Percentiles rank a stretch among this genome's conserved stretches.
These are phyloP conservation scores for Agrotis clavis DNA, from an alignment of 2,888 invertebrate genomes.

Conservation along the genomic window DNA sequence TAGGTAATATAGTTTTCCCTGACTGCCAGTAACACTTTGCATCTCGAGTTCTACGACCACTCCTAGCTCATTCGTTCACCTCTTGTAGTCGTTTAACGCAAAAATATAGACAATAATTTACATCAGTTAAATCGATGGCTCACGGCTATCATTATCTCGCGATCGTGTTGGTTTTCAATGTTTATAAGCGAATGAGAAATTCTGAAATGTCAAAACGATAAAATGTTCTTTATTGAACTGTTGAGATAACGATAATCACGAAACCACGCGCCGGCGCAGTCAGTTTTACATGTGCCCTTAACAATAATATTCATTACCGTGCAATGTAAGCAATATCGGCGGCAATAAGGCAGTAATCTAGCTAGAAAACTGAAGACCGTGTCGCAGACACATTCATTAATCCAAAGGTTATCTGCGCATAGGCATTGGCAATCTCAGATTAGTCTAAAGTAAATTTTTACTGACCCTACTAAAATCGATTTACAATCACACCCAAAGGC, in stretches of 20 bases:
- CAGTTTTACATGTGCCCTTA: slow-evolving; percentile 54
- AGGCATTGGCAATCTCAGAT: slow-evolving; percentile 3
- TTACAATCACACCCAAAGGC: background rate
- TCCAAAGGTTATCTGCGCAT: background rate
- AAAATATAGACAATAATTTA: slow-evolving; percentile 59
- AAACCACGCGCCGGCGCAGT: slow-evolving; percentile 39
- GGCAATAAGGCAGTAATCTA: slow-evolving; percentile 19
- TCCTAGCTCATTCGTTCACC: slow-evolving; percentile 26
- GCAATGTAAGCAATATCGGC: slow-evolving; percentile 44
- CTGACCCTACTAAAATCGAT: background rate
- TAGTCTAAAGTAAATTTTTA: background rate
- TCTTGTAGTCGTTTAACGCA: slow-evolving; percentile 44
- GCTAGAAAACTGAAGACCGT: slow-evolving; percentile 12
- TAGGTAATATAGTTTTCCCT: slow-evolving; percentile 4
- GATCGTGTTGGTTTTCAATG: slow-evolving; percentile 55
- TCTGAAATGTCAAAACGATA: slow-evolving; percentile 66
- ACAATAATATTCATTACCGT: slow-evolving; percentile 62
- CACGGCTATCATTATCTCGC: slow-evolving; percentile 58
- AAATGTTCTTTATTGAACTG: slow-evolving; percentile 68
- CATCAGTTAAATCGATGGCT: slow-evolving; percentile 52
- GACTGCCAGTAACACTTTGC: slow-evolving; percentile 5
- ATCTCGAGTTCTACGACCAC: slow-evolving; percentile 14
- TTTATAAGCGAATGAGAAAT: slow-evolving; percentile 61
- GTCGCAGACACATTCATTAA: slow-evolving; percentile 14
- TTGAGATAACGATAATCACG: slow-evolving; percentile 57